A percentile compares a stretch with the other conserved stretches of the same genome.
These are phyloP conservation scores for Paguma larvata DNA, from an alignment of 2,797 vertebrate species.

Conservation along the genomic window DNA sequence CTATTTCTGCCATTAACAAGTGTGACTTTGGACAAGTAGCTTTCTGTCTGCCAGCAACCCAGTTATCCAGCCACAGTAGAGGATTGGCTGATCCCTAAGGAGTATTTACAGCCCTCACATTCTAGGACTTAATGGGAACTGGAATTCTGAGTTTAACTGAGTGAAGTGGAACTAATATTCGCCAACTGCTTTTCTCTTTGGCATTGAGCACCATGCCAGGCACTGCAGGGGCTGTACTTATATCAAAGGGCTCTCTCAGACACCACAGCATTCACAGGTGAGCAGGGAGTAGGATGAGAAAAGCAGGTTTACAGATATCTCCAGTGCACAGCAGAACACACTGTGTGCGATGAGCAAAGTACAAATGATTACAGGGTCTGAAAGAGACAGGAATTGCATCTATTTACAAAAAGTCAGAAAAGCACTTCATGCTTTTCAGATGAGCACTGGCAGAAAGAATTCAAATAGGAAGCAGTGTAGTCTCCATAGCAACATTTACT, in stretches of 20 bases:
- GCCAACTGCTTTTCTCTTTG: background rate
- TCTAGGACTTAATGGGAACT: background rate
- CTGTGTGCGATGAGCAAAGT: slow-evolving; percentile 55
- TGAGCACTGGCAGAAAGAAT: slow-evolving; percentile 59
- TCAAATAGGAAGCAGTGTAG: background rate
- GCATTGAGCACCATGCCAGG: background rate
- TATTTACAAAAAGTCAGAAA: slow-evolving; percentile 74
- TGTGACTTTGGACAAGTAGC: background rate
- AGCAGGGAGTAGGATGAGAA: background rate
- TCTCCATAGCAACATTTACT: slow-evolving; percentile 66
- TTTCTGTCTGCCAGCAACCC: background rate
- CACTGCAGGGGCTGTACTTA: background rate
- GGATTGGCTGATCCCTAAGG: background rate
- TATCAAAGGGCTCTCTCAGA: background rate
- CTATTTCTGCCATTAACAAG: background rate
- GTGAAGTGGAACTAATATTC: background rate
- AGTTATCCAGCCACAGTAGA: background rate
- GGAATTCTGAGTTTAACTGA: slow-evolving; percentile 8
- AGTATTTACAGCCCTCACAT: background rate
- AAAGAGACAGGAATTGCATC: slow-evolving; percentile 41
- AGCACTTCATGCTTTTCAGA: slow-evolving; percentile 52
- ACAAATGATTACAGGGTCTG: slow-evolving; percentile 71
- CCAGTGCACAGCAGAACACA: background rate
- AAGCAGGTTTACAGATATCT: background rate
- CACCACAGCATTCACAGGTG: background rate